Conservation (phyloP, 1,140 invertebrate species). For the Gryllus bimaculatus region DNA sequence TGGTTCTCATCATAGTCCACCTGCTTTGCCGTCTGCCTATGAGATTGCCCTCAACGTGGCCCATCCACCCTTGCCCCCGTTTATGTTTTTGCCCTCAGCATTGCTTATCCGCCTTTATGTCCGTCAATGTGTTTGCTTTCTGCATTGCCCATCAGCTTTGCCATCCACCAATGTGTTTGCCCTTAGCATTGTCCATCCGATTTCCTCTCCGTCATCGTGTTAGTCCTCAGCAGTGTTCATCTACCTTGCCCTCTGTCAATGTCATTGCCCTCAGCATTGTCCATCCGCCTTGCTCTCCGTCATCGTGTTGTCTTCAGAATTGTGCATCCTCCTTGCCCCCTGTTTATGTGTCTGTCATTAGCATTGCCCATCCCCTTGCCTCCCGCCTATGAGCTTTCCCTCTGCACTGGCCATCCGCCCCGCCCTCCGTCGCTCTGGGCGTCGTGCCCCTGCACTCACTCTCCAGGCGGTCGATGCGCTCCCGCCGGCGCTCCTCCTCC, state of each 20-base stretch:
- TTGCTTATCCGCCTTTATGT: no score
- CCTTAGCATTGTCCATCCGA: no score
- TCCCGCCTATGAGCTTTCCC: background rate
- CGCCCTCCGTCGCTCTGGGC: no score
- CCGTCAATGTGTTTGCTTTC: no score
- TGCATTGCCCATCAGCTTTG: no score
- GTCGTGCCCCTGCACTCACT: slow-evolving; percentile 42
- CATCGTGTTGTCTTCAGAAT: background rate
- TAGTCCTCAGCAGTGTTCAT: no score
- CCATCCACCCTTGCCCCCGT: no score
- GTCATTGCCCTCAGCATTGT: background rate
- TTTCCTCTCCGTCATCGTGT: no score
- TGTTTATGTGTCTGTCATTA: background rate
- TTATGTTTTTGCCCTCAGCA: no score
- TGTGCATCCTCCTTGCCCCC: background rate
- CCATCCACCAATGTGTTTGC: no score
- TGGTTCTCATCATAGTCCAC: background rate
- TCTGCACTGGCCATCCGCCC: no score
- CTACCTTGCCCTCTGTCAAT: no score
- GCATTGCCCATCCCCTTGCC: background rate
- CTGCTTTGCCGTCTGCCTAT: background rate
- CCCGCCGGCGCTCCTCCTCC: slow-evolving; percentile 68
- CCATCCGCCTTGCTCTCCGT: background rate
- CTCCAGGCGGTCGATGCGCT: slow-evolving; percentile 74
- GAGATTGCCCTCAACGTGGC: background rate